Conservation (phyloP, 2,113 vertebrate genomes). For the Thalassarche chlororhynchos region DNA sequence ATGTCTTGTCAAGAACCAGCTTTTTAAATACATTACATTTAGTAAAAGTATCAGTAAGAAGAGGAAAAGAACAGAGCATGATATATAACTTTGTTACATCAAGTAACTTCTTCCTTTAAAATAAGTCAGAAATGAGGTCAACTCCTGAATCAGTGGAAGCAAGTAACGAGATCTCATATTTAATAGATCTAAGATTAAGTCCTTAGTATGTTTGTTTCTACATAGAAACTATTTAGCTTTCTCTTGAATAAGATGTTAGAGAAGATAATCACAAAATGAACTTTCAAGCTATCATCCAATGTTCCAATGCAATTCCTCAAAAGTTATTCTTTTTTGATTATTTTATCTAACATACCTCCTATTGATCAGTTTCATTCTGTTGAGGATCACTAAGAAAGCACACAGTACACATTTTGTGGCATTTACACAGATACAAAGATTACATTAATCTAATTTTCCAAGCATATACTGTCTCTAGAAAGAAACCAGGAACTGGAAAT, state of each 20-base stretch:
- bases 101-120: background rate
- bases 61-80: background rate
- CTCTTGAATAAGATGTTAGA: background rate
- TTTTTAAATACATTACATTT: background rate
- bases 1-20: background rate
- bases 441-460: slow-evolving; percentile 55
- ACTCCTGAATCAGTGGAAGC: background rate
- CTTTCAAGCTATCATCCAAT: background rate
- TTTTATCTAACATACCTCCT: background rate
- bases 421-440: slow-evolving; percentile 23
- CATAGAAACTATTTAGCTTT: background rate
- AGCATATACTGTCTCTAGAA: background rate
- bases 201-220: background rate
- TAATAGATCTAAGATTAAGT: background rate
- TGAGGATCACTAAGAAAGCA: background rate
- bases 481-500: slow-evolving; percentile 30
- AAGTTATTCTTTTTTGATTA: background rate
- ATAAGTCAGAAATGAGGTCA: background rate
- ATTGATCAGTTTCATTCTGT: background rate
- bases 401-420: background rate
- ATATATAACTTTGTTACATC: background rate
- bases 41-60: background rate
- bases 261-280: background rate
- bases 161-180: background rate
- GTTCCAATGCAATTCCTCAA: background rate